phyloP scores from a whole-genome alignment of 2,888 invertebrate genomes.

The Bimastos eiseni region DNA sequence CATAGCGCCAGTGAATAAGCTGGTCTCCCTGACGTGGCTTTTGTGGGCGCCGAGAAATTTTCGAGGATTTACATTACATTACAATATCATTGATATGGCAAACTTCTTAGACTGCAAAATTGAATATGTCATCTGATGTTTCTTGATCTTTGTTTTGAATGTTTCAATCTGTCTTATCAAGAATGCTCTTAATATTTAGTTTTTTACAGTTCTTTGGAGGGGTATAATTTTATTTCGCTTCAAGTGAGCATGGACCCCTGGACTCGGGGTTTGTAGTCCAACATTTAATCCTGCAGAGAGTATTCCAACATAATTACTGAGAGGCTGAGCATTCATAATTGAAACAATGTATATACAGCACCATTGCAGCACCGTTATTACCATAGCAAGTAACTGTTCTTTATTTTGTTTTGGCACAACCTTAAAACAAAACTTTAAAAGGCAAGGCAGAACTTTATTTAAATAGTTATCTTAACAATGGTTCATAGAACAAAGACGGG shows the following conservation, averaged over 20 bases:
- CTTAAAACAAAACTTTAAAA: not conserved
- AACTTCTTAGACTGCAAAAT: too few relatives aligned
- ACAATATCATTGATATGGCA: too few relatives aligned
- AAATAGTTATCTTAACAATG: not conserved
- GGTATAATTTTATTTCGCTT: not conserved
- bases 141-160: not conserved
- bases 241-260: not conserved
- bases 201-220: not conserved
- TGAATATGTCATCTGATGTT: not conserved
- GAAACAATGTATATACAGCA: too few relatives aligned
- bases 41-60: too few relatives aligned
- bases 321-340: too few relatives aligned
- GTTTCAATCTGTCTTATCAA: not conserved
- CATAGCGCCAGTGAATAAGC: too few relatives aligned
- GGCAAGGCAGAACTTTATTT: too few relatives aligned
- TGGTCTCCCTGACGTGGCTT: too few relatives aligned
- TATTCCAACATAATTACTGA: too few relatives aligned
- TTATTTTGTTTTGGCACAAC: not conserved
- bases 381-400: not conserved
- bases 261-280: not conserved
- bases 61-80: too few relatives aligned
- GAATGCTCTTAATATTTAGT: not conserved
- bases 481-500: not conserved
- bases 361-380: too few relatives aligned
- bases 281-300: too few relatives aligned